Evolutionary conservation across 2,113 vertebrate genomes (phyloP).

Genomic region (zebrafish (Danio rerio)): GRCz12tu NC_133198.1:8071501-8072000

Average conservation of each 20-base stretch:
- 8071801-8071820: no score
- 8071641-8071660: background rate
- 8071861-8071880: background rate
- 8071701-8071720: no score
- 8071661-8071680: background rate
- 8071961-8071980: background rate
- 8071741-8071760: no score
- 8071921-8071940: background rate
- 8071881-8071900: background rate
- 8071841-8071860: no score
- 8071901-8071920: no score
- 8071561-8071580: slow-evolving; percentile 30
- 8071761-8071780: no score
- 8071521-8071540: background rate
- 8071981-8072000: background rate
- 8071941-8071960: background rate
- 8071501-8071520: slow-evolving; percentile 11
- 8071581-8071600: slow-evolving; percentile 33
- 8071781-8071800: no score
- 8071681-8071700: no score
- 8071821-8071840: no score
- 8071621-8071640: background rate
- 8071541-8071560: slow-evolving; percentile 17
- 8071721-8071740: no score
- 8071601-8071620: slow-evolving; percentile 21